phyloP scores from a whole-genome alignment of 2,888 invertebrate genomes.

The Mactromeris polynyma region DNA sequence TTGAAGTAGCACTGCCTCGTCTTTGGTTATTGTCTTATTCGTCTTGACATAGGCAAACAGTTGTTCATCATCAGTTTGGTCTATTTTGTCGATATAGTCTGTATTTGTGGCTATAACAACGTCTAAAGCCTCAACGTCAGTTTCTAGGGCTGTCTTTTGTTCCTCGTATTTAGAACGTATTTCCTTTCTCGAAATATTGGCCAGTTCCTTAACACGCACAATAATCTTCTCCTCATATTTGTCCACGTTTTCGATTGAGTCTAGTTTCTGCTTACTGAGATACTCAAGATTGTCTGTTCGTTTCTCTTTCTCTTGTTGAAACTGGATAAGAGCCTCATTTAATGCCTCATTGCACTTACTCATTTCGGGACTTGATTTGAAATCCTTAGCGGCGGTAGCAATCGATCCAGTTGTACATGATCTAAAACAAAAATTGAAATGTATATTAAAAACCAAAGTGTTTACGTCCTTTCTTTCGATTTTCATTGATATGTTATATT shows the following conservation, averaged over 20 bases:
- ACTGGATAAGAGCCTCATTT: not conserved
- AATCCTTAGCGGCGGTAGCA: not conserved
- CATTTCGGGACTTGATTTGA: not conserved
- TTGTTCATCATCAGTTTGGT: not conserved
- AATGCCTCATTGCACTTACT: not conserved
- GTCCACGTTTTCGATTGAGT: not conserved
- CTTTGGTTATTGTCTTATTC: not conserved
- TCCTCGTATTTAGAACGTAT: not conserved
- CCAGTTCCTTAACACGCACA: conserved; percentile 1
- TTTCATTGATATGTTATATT: no score
- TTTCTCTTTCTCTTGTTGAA: not conserved
- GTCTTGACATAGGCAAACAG: conserved; percentile 7
- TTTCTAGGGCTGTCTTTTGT: not conserved
- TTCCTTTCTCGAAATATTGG: not conserved
- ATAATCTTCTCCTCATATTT: not conserved
- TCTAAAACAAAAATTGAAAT: not conserved
- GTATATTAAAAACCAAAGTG: no score
- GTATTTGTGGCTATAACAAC: not conserved
- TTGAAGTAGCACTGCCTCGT: not conserved
- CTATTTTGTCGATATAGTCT: not conserved
- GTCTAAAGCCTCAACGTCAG: not conserved
- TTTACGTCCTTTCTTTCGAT: no score
- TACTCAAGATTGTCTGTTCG: not conserved
- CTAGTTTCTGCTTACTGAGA: not conserved
- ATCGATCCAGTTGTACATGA: not conserved